Conservation (phyloP, 2,113 vertebrate genomes). For the Myotis brandtii region DNA sequence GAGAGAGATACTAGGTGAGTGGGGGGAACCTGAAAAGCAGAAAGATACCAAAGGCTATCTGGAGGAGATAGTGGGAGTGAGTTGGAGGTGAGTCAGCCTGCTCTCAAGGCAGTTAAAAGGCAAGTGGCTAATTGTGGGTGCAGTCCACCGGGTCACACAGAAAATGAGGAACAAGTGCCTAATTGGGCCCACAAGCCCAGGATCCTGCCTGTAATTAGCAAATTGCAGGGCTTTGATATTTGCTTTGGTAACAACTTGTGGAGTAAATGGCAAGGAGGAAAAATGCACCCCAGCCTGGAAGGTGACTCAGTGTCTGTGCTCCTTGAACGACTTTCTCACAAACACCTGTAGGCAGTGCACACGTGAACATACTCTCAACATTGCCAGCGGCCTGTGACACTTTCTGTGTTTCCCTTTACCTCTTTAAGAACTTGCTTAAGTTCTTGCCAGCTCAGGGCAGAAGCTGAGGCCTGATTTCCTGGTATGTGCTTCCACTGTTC, state of each 20-base stretch:
- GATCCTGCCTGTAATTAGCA: conserved; percentile 80
- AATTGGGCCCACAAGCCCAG: conserved; percentile 79
- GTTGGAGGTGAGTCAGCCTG: conserved; percentile 70
- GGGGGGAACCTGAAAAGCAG: conserved; percentile 56
- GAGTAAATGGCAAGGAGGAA: conserved; percentile 73
- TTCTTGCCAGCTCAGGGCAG: neutral
- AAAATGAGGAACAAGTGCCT: conserved; percentile 80
- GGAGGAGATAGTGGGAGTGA: conserved; percentile 67
- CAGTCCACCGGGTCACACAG: conserved; percentile 44
- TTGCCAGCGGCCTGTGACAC: neutral
- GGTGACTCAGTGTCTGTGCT: conserved; percentile 22
- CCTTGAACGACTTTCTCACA: neutral
- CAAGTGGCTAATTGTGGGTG: conserved; percentile 77
- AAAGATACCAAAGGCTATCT: conserved; percentile 64
- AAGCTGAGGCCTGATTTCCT: neutral
- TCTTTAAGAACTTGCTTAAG: neutral
- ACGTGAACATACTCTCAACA: neutral
- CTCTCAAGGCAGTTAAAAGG: conserved; percentile 75
- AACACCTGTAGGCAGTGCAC: neutral
- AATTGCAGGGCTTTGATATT: conserved; percentile 80
- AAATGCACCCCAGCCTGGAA: conserved; percentile 68
- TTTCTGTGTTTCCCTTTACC: neutral
- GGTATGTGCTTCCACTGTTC: neutral
- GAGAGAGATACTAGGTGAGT: neutral
- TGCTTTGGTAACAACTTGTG: conserved; percentile 76